Conservation (phyloP, 2,888 invertebrate species). For the Agrotis ipsilon region DNA sequence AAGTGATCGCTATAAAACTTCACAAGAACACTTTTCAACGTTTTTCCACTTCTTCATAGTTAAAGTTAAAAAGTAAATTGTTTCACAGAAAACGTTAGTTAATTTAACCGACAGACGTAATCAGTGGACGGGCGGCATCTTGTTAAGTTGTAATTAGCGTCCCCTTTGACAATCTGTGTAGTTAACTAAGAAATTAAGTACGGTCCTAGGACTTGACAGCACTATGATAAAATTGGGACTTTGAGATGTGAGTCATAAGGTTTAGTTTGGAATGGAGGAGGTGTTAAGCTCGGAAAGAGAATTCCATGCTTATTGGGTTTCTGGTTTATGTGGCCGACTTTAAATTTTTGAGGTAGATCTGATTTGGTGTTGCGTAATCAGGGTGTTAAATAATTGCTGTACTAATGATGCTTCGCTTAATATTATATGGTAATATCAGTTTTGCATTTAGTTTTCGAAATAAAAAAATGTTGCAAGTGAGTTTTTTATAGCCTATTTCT, state of each 20-base stretch:
- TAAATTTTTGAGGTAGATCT: conserved; percentile 32
- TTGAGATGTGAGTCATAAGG: accelerated
- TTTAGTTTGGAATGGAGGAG: conserved; percentile 5
- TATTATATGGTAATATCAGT: too few species aligned
- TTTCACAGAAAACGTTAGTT: conserved; percentile 63
- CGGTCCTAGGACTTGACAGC: conserved; percentile 35
- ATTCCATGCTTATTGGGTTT: conserved; percentile 50
- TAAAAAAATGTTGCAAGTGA: too few species aligned
- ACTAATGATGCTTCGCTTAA: too few species aligned
- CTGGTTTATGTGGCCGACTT: conserved; percentile 51
- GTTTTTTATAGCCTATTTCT: too few species aligned
- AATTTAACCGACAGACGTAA: conserved; percentile 62
- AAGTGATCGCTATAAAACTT: conserved; percentile 4
- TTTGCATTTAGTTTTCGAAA: too few species aligned
- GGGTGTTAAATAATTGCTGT: background rate
- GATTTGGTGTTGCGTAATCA: background rate
- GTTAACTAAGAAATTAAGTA: conserved; percentile 66
- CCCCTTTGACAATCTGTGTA: conserved; percentile 68
- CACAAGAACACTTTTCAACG: conserved; percentile 8
- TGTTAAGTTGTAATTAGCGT: conserved; percentile 66
- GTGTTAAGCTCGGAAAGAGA: conserved; percentile 8
- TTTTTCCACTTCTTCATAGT: conserved; percentile 44
- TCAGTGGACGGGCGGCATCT: conserved; percentile 65
- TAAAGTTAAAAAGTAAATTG: conserved; percentile 61
- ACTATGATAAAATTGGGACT: background rate